These are phyloP conservation scores for Poeciliopsis occidentalis DNA, from an alignment of 2,113 vertebrate genomes.

Conservation along the genomic window DNA sequence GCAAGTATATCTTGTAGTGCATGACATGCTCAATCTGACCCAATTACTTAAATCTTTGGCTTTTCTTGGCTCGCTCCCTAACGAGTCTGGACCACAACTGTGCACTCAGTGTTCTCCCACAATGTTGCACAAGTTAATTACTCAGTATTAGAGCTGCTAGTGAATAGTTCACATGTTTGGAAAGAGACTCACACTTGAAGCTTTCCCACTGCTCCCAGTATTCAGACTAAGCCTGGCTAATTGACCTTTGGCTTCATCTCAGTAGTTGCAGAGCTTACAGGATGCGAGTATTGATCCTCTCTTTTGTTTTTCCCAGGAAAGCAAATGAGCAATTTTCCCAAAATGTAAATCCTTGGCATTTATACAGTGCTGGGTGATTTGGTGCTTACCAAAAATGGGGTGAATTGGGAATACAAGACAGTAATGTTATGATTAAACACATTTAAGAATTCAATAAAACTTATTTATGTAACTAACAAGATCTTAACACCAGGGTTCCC, in stretches of 20 bases:
- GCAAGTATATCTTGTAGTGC: background rate
- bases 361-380: background rate
- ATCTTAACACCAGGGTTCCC: background rate
- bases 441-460: conserved; percentile 2
- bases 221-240: conserved; percentile 15
- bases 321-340: conserved; percentile 1
- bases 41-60: conserved; percentile 15
- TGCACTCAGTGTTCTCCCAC: conserved; percentile 14
- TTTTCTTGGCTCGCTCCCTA: conserved; percentile 11
- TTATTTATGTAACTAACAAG: conserved; percentile 5
- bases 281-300: conserved; percentile 8
- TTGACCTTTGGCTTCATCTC: conserved; percentile 15
- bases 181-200: background rate
- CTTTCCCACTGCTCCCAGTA: conserved; percentile 1
- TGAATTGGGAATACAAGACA: background rate
- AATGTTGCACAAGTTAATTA: conserved; percentile 24
- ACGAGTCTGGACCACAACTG: conserved; percentile 18
- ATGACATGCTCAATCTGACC: background rate
- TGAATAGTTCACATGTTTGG: conserved; percentile 12
- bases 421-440: conserved; percentile 1
- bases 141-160: background rate
- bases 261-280: background rate
- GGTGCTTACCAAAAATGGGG: background rate
- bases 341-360: conserved; percentile 17
- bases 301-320: conserved; percentile 7